Conservation (phyloP, 2,797 vertebrate species). For the Mus minutoides region DNA sequence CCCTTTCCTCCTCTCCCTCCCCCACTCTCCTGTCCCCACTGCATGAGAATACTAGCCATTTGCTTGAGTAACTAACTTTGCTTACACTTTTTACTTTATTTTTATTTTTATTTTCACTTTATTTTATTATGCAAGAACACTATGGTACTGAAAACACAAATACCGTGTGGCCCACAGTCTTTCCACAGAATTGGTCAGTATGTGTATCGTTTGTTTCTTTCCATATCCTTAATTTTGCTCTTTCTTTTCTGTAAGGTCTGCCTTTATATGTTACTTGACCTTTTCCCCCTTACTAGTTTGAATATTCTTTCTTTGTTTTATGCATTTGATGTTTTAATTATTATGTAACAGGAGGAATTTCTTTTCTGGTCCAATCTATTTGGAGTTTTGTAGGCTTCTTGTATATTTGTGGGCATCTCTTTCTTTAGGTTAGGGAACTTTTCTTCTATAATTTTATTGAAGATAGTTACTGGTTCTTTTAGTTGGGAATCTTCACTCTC, state of each 20-base stretch:
- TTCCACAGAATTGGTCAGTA: background rate
- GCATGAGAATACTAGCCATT: background rate
- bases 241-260: background rate
- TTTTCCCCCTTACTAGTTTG: no score
- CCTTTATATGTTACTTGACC: no score
- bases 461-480: no score
- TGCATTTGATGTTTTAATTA: no score
- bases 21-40: background rate
- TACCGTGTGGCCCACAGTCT: background rate
- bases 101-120: background rate
- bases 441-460: no score
- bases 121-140: background rate
- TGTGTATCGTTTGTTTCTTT: background rate
- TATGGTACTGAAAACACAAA: background rate
- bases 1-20: accelerated
- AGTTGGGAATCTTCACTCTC: no score
- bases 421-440: no score
- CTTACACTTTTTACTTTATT: background rate
- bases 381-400: no score
- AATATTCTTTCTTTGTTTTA: no score
- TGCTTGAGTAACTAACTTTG: background rate
- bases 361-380: no score
- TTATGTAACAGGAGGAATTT: no score
- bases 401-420: no score
- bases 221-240: background rate